phyloP scores from a whole-genome alignment of 2,113 vertebrate genomes.

The Sinosuthora webbiana region DNA sequence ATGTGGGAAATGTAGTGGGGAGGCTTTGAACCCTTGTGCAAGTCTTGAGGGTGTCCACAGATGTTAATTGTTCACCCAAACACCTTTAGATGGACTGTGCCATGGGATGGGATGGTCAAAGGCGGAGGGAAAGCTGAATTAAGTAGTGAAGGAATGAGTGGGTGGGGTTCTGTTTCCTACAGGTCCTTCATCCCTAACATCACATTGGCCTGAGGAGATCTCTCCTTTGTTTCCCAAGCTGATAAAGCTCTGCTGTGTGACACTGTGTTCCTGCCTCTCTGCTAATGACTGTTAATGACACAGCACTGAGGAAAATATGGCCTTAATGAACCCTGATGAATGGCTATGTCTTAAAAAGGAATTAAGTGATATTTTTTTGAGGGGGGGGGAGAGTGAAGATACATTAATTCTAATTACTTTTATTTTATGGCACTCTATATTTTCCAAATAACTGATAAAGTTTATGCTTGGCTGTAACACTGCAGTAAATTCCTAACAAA shows the following conservation, averaged over 20 bases:
- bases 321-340: neutral
- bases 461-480: neutral
- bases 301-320: neutral
- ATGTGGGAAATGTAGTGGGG: rapidly evolving
- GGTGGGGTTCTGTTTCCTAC: neutral
- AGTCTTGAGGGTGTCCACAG: too few relatives aligned
- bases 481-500: neutral
- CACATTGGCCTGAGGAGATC: rapidly evolving
- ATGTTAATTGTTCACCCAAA: neutral
- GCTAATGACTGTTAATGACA: neutral
- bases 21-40: neutral
- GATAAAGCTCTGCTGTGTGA: neutral
- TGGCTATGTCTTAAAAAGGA: neutral
- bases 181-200: neutral
- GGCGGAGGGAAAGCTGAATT: neutral
- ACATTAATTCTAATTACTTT: neutral
- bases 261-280: neutral
- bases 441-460: neutral
- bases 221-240: neutral
- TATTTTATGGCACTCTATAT: neutral
- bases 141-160: neutral
- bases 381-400: neutral
- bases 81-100: neutral
- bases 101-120: neutral
- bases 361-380: neutral